phyloP scores from a whole-genome alignment of 2,888 invertebrate species.

The Ceratothoa steindachneri region DNA sequence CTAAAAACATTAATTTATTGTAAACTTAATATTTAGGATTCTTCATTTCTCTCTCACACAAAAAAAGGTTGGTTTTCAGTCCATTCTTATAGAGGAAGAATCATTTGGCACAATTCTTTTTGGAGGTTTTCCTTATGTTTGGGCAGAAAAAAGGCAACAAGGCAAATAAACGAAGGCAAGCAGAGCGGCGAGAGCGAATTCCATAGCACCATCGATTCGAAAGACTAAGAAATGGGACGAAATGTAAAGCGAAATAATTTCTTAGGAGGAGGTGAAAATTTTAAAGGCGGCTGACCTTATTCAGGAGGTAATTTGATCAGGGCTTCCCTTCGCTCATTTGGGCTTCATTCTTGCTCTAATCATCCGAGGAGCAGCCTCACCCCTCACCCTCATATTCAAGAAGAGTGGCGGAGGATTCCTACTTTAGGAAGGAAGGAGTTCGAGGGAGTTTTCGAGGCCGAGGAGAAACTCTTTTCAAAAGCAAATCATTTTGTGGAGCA shows the following conservation, averaged over 20 bases:
- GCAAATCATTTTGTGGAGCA: neutral
- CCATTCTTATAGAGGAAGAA: too few species aligned
- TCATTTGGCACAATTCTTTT: too few species aligned
- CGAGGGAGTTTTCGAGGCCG: neutral
- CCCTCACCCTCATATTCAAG: neutral
- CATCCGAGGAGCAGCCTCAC: neutral
- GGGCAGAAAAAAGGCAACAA: too few species aligned
- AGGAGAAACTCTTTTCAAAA: neutral
- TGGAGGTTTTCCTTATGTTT: too few species aligned
- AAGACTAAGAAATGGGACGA: neutral
- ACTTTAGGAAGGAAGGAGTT: neutral
- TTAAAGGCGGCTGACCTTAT: neutral
- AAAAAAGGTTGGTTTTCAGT: too few species aligned
- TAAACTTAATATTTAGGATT: too few species aligned
- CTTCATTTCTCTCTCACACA: too few species aligned
- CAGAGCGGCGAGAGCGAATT: too few species aligned
- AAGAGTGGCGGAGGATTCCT: too few species aligned
- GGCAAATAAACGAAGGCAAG: too few species aligned
- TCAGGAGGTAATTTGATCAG: neutral
- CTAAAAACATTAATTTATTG: too few species aligned
- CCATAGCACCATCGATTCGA: too few species aligned
- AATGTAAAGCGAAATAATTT: neutral
- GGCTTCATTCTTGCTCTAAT: neutral
- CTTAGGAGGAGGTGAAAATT: neutral
- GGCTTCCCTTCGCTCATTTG: neutral